Evolutionary conservation across 1,140 invertebrate genomes (phyloP).

Genomic region (Philopotamus ludificatus): DNA sequence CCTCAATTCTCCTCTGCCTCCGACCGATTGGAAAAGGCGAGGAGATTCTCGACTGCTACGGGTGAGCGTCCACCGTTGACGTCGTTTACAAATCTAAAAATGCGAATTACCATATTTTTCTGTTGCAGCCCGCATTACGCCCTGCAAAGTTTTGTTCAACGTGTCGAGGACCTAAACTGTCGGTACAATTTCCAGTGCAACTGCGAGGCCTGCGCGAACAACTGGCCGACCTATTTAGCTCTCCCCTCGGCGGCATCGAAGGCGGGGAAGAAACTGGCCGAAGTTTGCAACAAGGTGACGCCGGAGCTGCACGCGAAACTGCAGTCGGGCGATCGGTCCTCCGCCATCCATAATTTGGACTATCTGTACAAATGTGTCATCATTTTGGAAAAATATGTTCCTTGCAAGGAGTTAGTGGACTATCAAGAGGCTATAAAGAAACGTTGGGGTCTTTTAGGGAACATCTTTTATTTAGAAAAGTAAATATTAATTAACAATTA

Average conservation of each 20-base stretch:
- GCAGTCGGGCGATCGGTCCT: constrained; percentile 51
- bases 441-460: constrained; percentile 48
- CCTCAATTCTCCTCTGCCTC: constrained; percentile 59
- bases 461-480: constrained; percentile 43
- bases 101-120: constrained; percentile 35
- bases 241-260: constrained; percentile 44
- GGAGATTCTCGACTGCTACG: constrained; percentile 67
- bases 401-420: constrained; percentile 51
- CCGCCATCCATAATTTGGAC: constrained; percentile 52
- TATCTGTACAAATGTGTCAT: constrained; percentile 54
- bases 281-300: constrained; percentile 42
- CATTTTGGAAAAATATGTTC: constrained; percentile 52
- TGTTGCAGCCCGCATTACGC: constrained; percentile 71
- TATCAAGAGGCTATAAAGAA: constrained; percentile 53
- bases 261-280: constrained; percentile 41
- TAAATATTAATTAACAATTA: not conserved
- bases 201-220: constrained; percentile 67
- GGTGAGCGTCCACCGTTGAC: constrained; percentile 50
- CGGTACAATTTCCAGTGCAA: constrained; percentile 72
- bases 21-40: constrained; percentile 65
- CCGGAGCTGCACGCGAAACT: constrained; percentile 47
- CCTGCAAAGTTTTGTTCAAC: constrained; percentile 60
- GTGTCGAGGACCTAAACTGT: constrained; percentile 67
- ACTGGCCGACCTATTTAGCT: constrained; percentile 65
- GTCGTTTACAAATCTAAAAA: not conserved